Evolutionary conservation across 2,797 vertebrate species (phyloP), one percentile per base, ranked within the genome.

Genomic region (Peromyscus attwateri): DNA sequence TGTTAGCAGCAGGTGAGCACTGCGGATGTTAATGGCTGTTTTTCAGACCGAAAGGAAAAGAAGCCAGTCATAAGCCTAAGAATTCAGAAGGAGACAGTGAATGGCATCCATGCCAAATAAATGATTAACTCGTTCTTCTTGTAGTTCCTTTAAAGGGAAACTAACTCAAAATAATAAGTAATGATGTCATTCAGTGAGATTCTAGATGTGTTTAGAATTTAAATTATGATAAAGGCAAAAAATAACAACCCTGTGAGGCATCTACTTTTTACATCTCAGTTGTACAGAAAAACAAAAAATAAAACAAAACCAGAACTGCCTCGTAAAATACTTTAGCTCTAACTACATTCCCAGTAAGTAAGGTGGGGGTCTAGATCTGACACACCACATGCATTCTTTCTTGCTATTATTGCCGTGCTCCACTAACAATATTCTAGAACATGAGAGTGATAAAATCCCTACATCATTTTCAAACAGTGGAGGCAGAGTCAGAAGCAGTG

Each of bases 51-150:
- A 55, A 43, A 34, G 25, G 34, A 9, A 70, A 27, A 0, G 10
- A 29, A 37, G 6, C 21, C 19, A 1, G 16, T 0, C 6, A 43
- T 55, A 46, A 49, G 6, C 62, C 3, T 4, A 1, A 25, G 12
- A 37, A 11, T 2, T 19, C 46, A 75, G 31, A 23, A 14, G 21
- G 34, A 27, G 12, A 6, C 0, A 3, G 25, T 14, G 29, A 25
- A 9, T 9, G 9, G 31, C 40, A 1, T 1, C n/a, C 31, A 66
- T 0, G 25, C 31, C 0, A 14, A 27, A 1, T 0, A 5, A 43
- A 31, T 14, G 2, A 27, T 7, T 23, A n/a, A n/a, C n/a, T 76
- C 12, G 17, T 85, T 64, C 11, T 57, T 76, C 37, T 49, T 76
- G 34, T 6, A 71, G 13, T 73, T 76, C 31, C 77, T 25, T 90